These are phyloP conservation scores for Gallinago media DNA, from an alignment of 2,113 vertebrate species.

Conservation along the genomic window DNA sequence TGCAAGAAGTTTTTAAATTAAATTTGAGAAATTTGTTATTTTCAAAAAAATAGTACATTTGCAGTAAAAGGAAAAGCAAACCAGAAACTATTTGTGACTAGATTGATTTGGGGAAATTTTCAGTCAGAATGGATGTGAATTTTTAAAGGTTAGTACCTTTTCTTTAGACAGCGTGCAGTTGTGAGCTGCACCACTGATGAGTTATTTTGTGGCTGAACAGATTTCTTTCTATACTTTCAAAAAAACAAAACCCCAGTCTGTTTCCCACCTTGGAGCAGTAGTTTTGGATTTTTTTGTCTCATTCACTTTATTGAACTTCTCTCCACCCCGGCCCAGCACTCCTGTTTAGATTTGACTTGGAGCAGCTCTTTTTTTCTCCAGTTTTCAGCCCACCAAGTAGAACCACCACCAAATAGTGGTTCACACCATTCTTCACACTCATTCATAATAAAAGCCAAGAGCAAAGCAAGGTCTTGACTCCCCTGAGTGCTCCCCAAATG, in stretches of 20 bases:
- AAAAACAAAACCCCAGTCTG: not conserved
- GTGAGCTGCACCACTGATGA: not conserved
- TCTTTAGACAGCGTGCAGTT: not conserved
- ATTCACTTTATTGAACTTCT: not conserved
- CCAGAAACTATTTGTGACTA: not conserved
- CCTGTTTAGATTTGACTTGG: rapidly evolving
- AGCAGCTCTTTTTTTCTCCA: not conserved
- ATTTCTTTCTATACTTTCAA: not conserved
- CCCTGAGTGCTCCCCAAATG: not conserved
- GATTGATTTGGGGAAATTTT: not conserved
- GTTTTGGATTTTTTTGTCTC: not conserved
- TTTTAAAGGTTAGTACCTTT: not conserved
- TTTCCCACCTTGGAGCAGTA: not conserved
- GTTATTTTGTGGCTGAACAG: not conserved
- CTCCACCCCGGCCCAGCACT: not conserved
- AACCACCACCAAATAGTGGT: not conserved
- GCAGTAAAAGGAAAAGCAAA: not conserved
- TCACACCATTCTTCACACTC: not conserved
- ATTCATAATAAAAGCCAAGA: not conserved
- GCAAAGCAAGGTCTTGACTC: not conserved
- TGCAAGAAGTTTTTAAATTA: not conserved
- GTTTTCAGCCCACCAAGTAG: not conserved
- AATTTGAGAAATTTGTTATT: not conserved
- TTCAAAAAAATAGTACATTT: not conserved
- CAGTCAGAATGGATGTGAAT: not conserved